Evolutionary conservation across 2,888 invertebrate species (phyloP).

Genomic region (Mythimna lalbum): DNA sequence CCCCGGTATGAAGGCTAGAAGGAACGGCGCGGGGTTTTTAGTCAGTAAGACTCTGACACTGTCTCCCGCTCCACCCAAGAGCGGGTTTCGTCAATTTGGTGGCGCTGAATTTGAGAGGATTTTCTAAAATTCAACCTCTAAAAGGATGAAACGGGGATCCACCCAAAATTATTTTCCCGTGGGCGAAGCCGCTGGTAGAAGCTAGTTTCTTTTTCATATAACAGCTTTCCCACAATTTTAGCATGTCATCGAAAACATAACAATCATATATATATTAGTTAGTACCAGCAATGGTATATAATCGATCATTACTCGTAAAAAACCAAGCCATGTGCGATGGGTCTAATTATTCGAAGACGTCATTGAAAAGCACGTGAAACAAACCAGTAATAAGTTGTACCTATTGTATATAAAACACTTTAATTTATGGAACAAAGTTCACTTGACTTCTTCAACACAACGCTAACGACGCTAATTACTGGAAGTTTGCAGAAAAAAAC

Average conservation of each 20-base stretch:
- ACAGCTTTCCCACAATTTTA: conserved; percentile 21
- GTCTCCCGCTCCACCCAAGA: too few species aligned
- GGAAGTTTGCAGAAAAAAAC: background rate
- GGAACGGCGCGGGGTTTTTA: too few species aligned
- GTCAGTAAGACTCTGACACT: too few species aligned
- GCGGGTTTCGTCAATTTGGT: too few species aligned
- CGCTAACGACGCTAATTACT: background rate
- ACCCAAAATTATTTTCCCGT: too few species aligned
- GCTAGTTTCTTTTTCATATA: background rate
- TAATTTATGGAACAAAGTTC: conserved; percentile 29
- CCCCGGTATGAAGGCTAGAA: too few species aligned
- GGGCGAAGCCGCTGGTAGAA: too few species aligned
- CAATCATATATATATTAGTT: background rate
- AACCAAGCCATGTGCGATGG: background rate
- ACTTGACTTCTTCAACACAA: background rate
- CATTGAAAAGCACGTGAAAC: conserved; percentile 1
- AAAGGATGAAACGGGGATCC: too few species aligned
- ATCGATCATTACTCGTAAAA: conserved; percentile 9
- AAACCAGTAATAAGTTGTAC: background rate
- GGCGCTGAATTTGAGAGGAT: too few species aligned
- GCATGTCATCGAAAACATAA: conserved; percentile 25
- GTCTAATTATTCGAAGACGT: background rate
- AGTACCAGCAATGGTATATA: background rate
- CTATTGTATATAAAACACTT: background rate
- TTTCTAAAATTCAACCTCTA: too few species aligned